Percentiles rank a stretch among this genome's conserved stretches.
phyloP scores from a whole-genome alignment of 2,888 invertebrate genomes.

The Marronus borbonicus region DNA sequence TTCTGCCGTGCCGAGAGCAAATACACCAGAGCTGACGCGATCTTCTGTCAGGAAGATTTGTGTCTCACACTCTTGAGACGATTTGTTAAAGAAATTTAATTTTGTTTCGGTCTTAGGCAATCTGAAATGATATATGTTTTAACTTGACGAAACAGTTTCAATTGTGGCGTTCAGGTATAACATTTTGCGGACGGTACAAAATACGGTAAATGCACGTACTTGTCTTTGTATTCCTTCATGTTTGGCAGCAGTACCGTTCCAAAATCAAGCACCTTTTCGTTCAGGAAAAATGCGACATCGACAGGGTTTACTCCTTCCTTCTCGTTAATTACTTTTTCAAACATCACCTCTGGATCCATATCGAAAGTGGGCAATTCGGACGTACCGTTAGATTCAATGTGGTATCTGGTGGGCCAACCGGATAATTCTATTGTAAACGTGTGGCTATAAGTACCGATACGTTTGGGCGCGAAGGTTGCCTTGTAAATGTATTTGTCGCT shows the following conservation, averaged over 20 bases:
- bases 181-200: not conserved
- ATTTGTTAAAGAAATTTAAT: conserved; percentile 74
- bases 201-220: conserved; percentile 3
- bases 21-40: conserved; percentile 54
- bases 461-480: conserved; percentile 62
- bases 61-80: conserved; percentile 72
- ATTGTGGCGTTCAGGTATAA: not conserved
- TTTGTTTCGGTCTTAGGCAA: conserved; percentile 53
- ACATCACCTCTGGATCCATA: conserved; percentile 62
- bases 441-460: conserved; percentile 60
- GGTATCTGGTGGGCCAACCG: conserved; percentile 58
- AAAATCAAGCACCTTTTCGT: conserved; percentile 64
- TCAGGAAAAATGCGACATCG: conserved; percentile 60
- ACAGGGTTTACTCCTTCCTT: conserved; percentile 55
- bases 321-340: conserved; percentile 58
- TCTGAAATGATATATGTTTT: conserved; percentile 29
- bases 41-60: conserved; percentile 61
- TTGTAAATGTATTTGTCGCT: conserved; percentile 55
- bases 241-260: conserved; percentile 60
- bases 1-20: conserved; percentile 59
- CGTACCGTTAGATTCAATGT: conserved; percentile 61
- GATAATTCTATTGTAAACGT: conserved; percentile 62
- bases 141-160: not conserved
- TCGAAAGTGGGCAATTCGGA: conserved; percentile 66
- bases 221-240: conserved; percentile 11